phyloP scores from a whole-genome alignment of 2,888 invertebrate species.

The Melanchra persicariae region DNA sequence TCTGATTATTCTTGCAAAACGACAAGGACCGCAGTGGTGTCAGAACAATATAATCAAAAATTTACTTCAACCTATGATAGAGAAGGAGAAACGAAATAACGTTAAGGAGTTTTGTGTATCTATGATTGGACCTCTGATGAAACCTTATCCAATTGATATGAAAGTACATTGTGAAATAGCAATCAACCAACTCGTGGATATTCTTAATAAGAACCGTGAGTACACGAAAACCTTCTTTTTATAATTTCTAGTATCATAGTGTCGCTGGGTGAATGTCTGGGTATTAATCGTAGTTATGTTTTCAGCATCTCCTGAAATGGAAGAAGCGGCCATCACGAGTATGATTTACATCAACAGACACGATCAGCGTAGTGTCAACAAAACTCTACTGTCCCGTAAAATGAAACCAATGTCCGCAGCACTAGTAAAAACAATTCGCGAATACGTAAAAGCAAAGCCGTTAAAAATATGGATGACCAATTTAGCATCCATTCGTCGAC shows the following conservation, averaged over 20 bases:
- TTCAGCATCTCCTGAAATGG: conserved; percentile 76
- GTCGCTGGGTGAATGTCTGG: neutral
- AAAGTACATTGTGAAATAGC: conserved; percentile 83
- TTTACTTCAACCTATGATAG: conserved; percentile 81
- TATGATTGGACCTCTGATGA: conserved; percentile 82
- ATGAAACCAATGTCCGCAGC: conserved; percentile 76
- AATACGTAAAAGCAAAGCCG: conserved; percentile 79
- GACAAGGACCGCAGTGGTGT: conserved; percentile 85
- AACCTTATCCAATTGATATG: conserved; percentile 86
- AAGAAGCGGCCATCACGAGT: conserved; percentile 83
- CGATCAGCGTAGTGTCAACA: conserved; percentile 73
- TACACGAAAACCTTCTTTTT: conserved; percentile 49
- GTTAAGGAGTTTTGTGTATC: conserved; percentile 80
- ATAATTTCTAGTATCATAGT: neutral
- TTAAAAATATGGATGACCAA: conserved; percentile 77
- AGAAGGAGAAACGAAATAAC: conserved; percentile 69
- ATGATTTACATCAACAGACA: conserved; percentile 81
- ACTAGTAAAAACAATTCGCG: conserved; percentile 73
- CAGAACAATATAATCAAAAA: conserved; percentile 83
- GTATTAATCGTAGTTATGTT: conserved; percentile 18
- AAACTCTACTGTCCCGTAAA: conserved; percentile 77
- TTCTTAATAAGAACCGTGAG: conserved; percentile 81
- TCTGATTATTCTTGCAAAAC: conserved; percentile 83
- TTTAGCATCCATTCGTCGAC: conserved; percentile 64
- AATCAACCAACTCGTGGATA: conserved; percentile 78